Conservation (phyloP, 2,797 vertebrate species). For the Brachyalestes nurse region DNA sequence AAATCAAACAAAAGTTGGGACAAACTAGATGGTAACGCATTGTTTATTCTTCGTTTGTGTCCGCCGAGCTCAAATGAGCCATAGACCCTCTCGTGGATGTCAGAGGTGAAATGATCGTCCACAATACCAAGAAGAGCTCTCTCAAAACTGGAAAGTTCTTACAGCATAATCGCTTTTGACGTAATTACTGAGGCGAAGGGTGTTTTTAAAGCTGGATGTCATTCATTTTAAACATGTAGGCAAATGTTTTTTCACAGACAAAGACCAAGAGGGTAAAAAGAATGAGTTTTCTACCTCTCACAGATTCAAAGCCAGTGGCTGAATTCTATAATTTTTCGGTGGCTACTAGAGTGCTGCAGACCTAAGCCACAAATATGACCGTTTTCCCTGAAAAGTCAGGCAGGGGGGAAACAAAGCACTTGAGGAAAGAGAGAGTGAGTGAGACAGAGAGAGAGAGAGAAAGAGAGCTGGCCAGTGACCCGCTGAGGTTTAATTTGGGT, state of each 20-base stretch:
- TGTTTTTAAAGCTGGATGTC: not conserved
- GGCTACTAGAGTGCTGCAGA: constrained; percentile 73
- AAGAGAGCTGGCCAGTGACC: constrained; percentile 65
- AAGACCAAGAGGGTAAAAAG: constrained; percentile 71
- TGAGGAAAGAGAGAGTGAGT: constrained; percentile 52
- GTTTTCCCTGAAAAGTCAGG: constrained; percentile 77
- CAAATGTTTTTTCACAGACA: constrained; percentile 44
- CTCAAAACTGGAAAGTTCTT: constrained; percentile 29
- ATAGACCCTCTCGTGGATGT: constrained; percentile 52
- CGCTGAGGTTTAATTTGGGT: constrained; percentile 78
- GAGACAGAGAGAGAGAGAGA: constrained; percentile 49
- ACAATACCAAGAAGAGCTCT: constrained; percentile 34
- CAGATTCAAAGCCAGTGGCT: constrained; percentile 69
- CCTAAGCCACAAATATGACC: constrained; percentile 80
- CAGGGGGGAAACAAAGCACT: constrained; percentile 77
- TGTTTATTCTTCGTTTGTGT: constrained; percentile 69
- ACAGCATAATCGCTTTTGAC: not conserved
- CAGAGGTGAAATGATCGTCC: constrained; percentile 39
- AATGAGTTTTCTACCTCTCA: constrained; percentile 72
- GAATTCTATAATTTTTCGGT: constrained; percentile 70
- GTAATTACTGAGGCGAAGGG: not conserved
- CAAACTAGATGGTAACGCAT: constrained; percentile 66
- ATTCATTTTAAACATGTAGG: not conserved
- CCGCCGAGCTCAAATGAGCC: constrained; percentile 62
- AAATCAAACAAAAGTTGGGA: constrained; percentile 63